phyloP scores from a whole-genome alignment of 2,888 invertebrate species.

The Criorhina ranunculi region DNA sequence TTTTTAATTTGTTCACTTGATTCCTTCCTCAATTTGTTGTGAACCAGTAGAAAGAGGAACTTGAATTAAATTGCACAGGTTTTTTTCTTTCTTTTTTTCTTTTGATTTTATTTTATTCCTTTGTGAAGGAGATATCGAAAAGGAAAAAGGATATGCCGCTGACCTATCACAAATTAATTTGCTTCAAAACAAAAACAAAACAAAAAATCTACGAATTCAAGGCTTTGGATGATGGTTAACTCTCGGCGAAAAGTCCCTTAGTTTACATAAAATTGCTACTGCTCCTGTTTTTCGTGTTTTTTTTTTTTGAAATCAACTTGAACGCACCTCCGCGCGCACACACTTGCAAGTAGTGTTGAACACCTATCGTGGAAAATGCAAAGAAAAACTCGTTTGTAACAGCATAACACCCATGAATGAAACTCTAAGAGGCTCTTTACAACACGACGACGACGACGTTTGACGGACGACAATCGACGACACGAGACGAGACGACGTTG shows the following conservation, averaged over 20 bases:
- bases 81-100: constrained; percentile 4
- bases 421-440: constrained; percentile 54
- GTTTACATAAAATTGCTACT: constrained; percentile 46
- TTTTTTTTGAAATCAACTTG: constrained; percentile 20
- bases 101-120: not conserved
- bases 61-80: constrained; percentile 30
- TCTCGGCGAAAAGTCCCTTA: constrained; percentile 23
- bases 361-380: constrained; percentile 62
- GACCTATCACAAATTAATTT: constrained; percentile 50
- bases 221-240: constrained; percentile 23
- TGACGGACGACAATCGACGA: constrained; percentile 23
- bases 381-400: constrained; percentile 65
- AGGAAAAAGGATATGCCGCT: constrained; percentile 43
- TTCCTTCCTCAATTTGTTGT: constrained; percentile 20
- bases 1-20: constrained; percentile 28
- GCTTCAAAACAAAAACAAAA: not conserved
- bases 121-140: constrained; percentile 9
- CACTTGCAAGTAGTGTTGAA: constrained; percentile 28
- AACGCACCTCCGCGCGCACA: constrained; percentile 42
- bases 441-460: constrained; percentile 41
- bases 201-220: constrained; percentile 32
- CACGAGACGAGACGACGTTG: constrained; percentile 61
- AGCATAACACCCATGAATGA: constrained; percentile 72
- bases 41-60: constrained; percentile 7
- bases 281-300: constrained; percentile 67